Base-by-base conservation (phyloP, 1,140 invertebrate genomes). In the Drosophila miranda region DNA sequence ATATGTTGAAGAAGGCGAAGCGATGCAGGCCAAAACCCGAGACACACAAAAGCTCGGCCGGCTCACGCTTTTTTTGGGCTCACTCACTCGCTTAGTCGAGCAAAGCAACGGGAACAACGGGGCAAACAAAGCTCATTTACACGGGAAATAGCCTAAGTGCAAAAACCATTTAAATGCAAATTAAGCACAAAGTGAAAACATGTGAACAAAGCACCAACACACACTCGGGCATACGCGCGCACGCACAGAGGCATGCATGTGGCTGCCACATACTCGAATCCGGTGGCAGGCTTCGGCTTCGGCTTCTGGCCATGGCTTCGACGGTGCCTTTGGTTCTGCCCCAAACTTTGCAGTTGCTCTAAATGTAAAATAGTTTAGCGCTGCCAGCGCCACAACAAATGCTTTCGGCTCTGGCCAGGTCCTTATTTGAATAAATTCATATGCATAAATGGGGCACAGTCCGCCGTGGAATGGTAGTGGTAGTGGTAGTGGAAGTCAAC, bases 81-180 rank as follows among this genome's bases (percentile, higher is more conserved):
- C 23, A 23, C 55, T 13, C 34, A 21, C 57, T 53, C 63, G 77
- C 52, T 60, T 68, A 61, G 72, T 55, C 51, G 49, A 49, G 56
- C 63, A 48, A 55, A 41, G 54, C 44, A 66, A 51, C 34, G 44
- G 38, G 54, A 73, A 59, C 64, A 79, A 64, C 57, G 66, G 63
- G 66, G 63, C 71, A 80, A 81, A 87, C 86, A 89, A 89, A 89
- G 86, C 86, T 89, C 86, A 89, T 89, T 89, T 89, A 89, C 86
- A 89, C 77, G 86, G 86, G 86, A 89, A 86, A 86, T 89, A 82
- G 86, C 77, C 86, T 82, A 89, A 84, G 80, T 89, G 80, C 77
- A 89, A 89, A 89, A 89, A 89, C 86, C 86, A 89, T 89, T 89
- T 89, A 89, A 89, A 89, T 89, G 86, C 86, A 89, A 89, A 89